A percentile compares a stretch with the other conserved stretches of the same genome.
Conservation (phyloP, 2,888 invertebrate genomes). For the Ochropleura leucogaster region DNA sequence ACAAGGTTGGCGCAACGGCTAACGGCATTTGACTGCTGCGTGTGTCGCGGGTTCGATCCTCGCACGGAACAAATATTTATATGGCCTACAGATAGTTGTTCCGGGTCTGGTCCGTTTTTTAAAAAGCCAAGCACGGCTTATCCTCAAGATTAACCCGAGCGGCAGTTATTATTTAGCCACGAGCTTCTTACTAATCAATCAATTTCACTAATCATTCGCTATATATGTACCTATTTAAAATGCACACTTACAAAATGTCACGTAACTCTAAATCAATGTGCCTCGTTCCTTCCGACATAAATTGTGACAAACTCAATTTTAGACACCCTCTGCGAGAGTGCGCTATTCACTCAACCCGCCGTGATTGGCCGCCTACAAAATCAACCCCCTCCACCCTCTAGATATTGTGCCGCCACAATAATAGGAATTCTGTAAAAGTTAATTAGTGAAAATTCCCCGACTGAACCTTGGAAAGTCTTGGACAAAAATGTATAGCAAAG, state of each 20-base stretch:
- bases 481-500: constrained; percentile 44
- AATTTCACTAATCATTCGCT: background rate
- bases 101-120: too few species aligned
- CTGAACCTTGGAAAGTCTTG: constrained; percentile 28
- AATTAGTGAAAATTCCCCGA: constrained; percentile 47
- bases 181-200: too few species aligned
- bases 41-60: too few species aligned
- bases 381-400: constrained; percentile 13
- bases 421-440: constrained; percentile 56
- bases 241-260: constrained; percentile 19
- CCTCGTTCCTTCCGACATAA: constrained; percentile 66
- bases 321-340: constrained; percentile 41
- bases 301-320: constrained; percentile 82
- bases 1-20: too few species aligned
- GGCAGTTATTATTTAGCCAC: too few species aligned
- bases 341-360: constrained; percentile 41
- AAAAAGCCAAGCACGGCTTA: too few species aligned
- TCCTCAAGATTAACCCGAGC: too few species aligned
- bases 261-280: constrained; percentile 71
- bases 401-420: constrained; percentile 48
- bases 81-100: too few species aligned
- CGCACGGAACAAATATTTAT: too few species aligned
- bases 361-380: constrained; percentile 46
- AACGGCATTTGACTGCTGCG: too few species aligned
- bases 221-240: constrained; percentile 26